Percentiles rank a stretch among this genome's conserved stretches.
Conservation (phyloP, 2,113 vertebrate species). For the Cyrtonyx montezumae region DNA sequence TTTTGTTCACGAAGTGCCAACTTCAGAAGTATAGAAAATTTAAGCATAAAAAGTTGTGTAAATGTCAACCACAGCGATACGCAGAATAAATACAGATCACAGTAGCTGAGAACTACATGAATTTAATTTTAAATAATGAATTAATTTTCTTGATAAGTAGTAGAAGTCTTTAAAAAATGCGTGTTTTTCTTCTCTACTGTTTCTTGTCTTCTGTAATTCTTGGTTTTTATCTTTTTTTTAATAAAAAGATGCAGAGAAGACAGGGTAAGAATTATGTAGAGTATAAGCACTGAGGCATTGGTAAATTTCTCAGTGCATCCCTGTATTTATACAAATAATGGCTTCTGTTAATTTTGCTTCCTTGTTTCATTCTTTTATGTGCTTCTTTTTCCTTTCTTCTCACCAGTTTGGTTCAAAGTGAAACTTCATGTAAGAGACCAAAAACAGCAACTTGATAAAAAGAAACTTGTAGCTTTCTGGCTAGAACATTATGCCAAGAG, state of each 20-base stretch:
- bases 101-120: rapidly evolving
- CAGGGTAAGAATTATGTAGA: neutral
- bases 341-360: neutral
- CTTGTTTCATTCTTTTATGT: neutral
- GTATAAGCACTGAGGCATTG: neutral
- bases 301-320: neutral
- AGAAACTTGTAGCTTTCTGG: conserved; percentile 96
- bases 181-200: neutral
- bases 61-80: neutral
- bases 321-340: neutral
- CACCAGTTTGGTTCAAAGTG: conserved; percentile 93
- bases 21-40: neutral
- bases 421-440: conserved; percentile 90
- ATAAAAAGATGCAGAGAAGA: neutral
- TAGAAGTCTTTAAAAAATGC: neutral
- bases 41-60: neutral
- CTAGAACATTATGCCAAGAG: conserved; percentile 92
- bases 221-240: neutral
- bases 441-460: conserved; percentile 90
- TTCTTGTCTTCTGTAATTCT: neutral
- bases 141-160: neutral
- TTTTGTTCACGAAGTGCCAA: neutral
- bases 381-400: neutral
- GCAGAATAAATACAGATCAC: neutral
- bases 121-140: neutral